Percentiles rank a stretch among this genome's conserved stretches.
Evolutionary conservation across 1,140 invertebrate genomes (phyloP).

Genomic region (Stegodyphus dumicola): DNA sequence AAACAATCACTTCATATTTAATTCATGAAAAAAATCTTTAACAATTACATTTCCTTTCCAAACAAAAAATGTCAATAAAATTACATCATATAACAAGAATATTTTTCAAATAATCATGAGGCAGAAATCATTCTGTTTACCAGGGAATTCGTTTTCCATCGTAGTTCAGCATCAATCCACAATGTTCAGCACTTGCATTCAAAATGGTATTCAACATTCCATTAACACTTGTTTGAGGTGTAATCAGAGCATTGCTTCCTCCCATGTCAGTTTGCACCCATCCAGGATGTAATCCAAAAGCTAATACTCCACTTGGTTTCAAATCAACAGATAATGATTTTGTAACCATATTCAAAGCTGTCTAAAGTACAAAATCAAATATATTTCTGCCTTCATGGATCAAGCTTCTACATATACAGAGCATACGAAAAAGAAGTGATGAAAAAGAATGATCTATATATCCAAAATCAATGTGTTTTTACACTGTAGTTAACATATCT

Average conservation of each 20-base stretch:
- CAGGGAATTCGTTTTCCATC: slow-evolving; percentile 80
- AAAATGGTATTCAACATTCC: slow-evolving; percentile 77
- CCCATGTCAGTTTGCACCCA: slow-evolving; percentile 94
- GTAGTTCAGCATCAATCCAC: slow-evolving; percentile 81
- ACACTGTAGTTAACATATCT: not conserved
- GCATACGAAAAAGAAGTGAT: not conserved
- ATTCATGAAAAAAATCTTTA: not conserved
- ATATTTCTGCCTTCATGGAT: not conserved
- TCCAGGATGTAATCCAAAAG: slow-evolving; percentile 83
- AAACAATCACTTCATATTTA: not conserved
- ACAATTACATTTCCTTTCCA: not conserved
- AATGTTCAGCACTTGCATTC: slow-evolving; percentile 75
- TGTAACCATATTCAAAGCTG: slow-evolving; percentile 87
- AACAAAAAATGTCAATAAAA: not conserved
- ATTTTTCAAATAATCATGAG: not conserved
- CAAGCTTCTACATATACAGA: no score
- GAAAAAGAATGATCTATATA: slow-evolving; percentile 33
- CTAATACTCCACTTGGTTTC: slow-evolving; percentile 79
- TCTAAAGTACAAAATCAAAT: slow-evolving; percentile 71
- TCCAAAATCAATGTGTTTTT: not conserved
- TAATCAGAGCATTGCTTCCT: slow-evolving; percentile 79
- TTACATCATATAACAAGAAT: not conserved
- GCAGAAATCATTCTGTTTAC: slow-evolving; percentile 68
- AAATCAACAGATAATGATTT: slow-evolving; percentile 86
- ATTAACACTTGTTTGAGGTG: slow-evolving; percentile 75